Base-by-base conservation (phyloP, 2,113 vertebrate species). In the Paedocypris sp. region DNA sequence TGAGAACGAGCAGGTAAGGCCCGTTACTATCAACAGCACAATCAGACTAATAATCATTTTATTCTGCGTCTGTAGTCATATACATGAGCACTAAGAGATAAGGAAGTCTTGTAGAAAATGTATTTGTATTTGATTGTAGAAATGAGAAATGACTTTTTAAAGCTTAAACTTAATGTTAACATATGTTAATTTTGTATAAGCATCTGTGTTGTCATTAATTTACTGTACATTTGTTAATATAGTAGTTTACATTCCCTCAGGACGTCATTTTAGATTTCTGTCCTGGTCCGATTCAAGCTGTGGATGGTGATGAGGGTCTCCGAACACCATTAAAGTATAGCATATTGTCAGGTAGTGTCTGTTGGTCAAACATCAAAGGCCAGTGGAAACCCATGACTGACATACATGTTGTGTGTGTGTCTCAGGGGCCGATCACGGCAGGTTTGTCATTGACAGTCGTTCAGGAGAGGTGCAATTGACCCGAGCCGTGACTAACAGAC, bases 291-390 rank as follows among this genome's bases (percentile, higher is more conserved):
- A 80, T 90, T 68, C 75, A 77, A 57, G 88, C 88, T 4, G 83
- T 85, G 52, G 88, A 90, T 67, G 88, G 88, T 39, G 88, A 90
- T 73, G 70, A 42, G 45, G 85, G 77, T 23, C 68, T 89, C 51
- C 75, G 59, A 45, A 72, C 82, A 12, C 63, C 82, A 16, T 38
- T 89, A 53, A 77, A 63, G 7, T 90, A 88, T 41, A 66, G 71
- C 49, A 85, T 90, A 26, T 72, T 90, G 22, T 79, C 87, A 83
- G 87, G 88, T 90, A 15, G 10, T 48, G 28, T 47, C 36, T 25
- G 5, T 43, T 18, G 19, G 15, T 26, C 6, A 42, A n/a, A n/a
- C n/a, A n/a, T n/a, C 4, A 20, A 12, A 43, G 20, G 10, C 6
- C 31, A 1, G 18, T 15, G 5, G 5, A 38, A 13, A 23, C 31